A percentile compares a stretch with the other conserved stretches of the same genome.
phyloP scores from a whole-genome alignment of 2,113 vertebrate genomes.

The Hystrix brachyura region DNA sequence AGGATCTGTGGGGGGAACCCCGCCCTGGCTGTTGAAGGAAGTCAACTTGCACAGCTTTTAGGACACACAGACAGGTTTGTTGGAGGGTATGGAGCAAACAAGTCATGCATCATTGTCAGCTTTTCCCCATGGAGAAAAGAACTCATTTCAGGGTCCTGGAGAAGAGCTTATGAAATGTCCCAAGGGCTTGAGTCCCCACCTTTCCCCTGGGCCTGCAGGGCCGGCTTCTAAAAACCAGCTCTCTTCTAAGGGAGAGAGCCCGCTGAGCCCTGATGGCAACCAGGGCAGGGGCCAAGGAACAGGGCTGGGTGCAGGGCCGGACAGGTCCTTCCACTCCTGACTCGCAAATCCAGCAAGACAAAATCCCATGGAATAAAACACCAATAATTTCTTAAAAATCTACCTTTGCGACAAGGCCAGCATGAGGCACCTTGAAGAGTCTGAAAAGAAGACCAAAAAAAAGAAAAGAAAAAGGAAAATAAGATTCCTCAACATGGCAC shows the following conservation, averaged over 20 bases:
- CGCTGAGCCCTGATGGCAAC: not conserved
- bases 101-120: not conserved
- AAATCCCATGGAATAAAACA: not conserved
- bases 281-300: not conserved
- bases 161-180: not conserved
- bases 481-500: constrained; percentile 59
- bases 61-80: not conserved
- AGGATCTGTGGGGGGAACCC: not conserved
- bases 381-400: constrained; percentile 69
- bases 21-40: not conserved
- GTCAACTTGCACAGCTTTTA: not conserved
- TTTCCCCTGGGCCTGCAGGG: not conserved
- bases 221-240: not conserved
- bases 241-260: not conserved
- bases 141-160: not conserved
- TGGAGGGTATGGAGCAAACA: not conserved
- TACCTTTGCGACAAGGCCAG: constrained; percentile 91
- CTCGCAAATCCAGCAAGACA: constrained; percentile 12
- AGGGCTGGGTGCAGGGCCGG: not conserved
- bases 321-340: not conserved
- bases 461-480: constrained; percentile 82
- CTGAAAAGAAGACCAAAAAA: constrained; percentile 89
- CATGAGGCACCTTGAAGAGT: constrained; percentile 87
- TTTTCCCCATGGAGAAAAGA: not conserved
- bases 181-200: not conserved